These are phyloP conservation scores for Leptopilina drosophilae DNA, from an alignment of 2,888 invertebrate genomes.

Conservation along the genomic window DNA sequence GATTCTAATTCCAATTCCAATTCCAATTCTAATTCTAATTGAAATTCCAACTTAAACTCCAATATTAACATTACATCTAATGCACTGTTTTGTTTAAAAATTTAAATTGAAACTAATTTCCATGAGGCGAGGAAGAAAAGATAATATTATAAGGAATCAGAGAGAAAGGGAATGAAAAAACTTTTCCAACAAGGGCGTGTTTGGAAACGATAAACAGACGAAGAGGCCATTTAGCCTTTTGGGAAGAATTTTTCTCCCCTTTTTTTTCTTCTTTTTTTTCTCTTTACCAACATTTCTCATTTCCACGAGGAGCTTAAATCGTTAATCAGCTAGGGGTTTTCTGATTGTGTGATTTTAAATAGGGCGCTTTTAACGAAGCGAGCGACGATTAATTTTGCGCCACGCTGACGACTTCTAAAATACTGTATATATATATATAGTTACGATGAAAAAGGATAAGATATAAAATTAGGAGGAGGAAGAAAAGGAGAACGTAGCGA, in stretches of 20 bases:
- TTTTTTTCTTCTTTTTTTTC: not conserved
- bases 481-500: conserved; percentile 60
- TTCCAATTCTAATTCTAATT: too few relatives aligned
- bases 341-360: conserved; percentile 70
- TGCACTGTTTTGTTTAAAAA: not conserved
- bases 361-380: conserved; percentile 45
- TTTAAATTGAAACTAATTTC: not conserved
- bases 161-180: not conserved
- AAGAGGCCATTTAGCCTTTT: conserved; percentile 32
- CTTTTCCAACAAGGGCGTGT: not conserved
- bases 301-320: conserved; percentile 50
- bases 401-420: conserved; percentile 53
- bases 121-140: not conserved
- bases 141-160: not conserved
- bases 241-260: conserved; percentile 26
- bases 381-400: conserved; percentile 65
- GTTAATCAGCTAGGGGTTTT: conserved; percentile 62
- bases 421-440: not conserved
- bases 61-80: too few relatives aligned
- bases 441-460: conserved; percentile 45
- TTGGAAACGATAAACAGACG: conserved; percentile 3
- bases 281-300: conserved; percentile 33
- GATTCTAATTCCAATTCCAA: too few relatives aligned
- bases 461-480: conserved; percentile 46
- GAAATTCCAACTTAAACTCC: too few relatives aligned